Evolutionary conservation across 2,113 vertebrate species (phyloP).

Genomic region (Astur gentilis): DNA sequence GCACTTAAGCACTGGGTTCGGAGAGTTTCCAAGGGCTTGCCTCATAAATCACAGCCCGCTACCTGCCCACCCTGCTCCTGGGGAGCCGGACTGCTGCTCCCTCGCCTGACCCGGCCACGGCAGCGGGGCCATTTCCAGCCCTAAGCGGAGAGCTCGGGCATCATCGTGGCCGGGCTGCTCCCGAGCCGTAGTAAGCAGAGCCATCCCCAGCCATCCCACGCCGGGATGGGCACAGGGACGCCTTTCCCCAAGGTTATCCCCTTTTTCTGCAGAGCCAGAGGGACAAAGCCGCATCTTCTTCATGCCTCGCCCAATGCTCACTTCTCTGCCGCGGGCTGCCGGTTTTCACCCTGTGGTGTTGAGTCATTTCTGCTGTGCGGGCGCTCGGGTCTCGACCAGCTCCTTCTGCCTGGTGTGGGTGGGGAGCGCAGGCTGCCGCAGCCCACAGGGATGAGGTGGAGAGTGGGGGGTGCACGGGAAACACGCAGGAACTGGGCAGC

Average conservation of each 20-base stretch:
- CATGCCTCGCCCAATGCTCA: rapidly evolving
- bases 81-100: not conserved
- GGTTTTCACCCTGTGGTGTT: not conserved
- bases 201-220: not conserved
- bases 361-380: not conserved
- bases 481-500: not conserved
- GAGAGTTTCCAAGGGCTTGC: conserved; percentile 32
- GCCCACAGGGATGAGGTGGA: not conserved
- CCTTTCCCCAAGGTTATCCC: not conserved
- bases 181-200: rapidly evolving
- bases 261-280: not conserved
- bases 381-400: not conserved
- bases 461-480: rapidly evolving
- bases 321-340: not conserved
- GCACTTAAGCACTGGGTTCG: conserved; percentile 49
- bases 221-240: not conserved
- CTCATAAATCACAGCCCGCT: conserved; percentile 36
- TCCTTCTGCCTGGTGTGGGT: not conserved
- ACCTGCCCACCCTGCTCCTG: not conserved
- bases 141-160: not conserved
- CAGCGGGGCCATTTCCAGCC: not conserved
- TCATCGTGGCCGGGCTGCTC: rapidly evolving
- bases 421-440: not conserved
- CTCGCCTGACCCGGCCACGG: rapidly evolving
- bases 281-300: not conserved